Conservation (phyloP, 2,797 vertebrate species). For the Coregonus suidteri region DNA sequence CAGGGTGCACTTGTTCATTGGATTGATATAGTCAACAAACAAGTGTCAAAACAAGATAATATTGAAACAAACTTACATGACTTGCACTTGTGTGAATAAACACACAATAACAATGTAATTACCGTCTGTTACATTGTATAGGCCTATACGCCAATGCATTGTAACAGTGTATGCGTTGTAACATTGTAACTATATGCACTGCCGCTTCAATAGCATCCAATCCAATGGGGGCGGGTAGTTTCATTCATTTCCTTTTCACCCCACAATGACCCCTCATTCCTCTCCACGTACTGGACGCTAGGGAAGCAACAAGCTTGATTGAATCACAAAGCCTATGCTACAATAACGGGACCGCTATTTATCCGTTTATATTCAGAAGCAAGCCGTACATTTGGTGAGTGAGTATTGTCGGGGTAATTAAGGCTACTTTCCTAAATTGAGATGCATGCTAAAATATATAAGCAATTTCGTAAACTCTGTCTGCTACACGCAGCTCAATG, state of each 20-base stretch:
- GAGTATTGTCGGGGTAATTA: background rate
- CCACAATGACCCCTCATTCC: slow-evolving; percentile 38
- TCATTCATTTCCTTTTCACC: slow-evolving; percentile 40
- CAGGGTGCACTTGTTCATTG: too few species aligned
- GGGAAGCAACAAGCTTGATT: slow-evolving; percentile 57
- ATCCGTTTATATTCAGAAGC: background rate
- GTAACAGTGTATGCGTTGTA: background rate
- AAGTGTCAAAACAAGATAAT: too few species aligned
- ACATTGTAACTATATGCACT: background rate
- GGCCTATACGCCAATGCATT: background rate
- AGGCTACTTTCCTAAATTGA: background rate
- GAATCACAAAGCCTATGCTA: slow-evolving; percentile 37
- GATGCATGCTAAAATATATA: background rate
- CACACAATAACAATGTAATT: background rate
- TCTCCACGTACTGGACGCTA: background rate
- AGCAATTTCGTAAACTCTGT: background rate
- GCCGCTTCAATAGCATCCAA: background rate
- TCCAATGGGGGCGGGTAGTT: slow-evolving; percentile 1
- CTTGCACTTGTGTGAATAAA: background rate
- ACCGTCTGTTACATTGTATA: background rate
- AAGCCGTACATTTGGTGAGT: slow-evolving; percentile 47
- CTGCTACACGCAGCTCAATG: background rate
- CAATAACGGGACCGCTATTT: background rate
- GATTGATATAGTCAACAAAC: too few species aligned
- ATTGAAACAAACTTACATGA: background rate